Base-by-base conservation (phyloP, 2,797 vertebrate genomes). In the Picus viridis region DNA sequence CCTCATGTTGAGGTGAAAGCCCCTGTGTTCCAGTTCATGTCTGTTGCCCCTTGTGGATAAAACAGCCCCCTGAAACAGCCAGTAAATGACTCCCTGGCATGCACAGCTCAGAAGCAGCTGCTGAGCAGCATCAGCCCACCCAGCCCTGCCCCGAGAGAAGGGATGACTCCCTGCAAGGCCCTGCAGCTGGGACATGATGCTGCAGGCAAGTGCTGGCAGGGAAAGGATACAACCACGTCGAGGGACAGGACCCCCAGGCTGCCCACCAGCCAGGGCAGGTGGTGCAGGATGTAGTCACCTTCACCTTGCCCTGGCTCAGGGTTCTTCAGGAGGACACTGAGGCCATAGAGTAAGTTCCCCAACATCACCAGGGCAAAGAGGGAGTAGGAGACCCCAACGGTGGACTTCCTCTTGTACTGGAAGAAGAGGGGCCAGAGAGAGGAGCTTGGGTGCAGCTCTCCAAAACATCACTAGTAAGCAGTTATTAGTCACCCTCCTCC, bases 231-330 rank as follows among this genome's bases (percentile, higher is more conserved):
- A 0, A 98, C 12, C 18, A 98, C 30, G 18, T 99, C 99, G 0
- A 99, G 97, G 18, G 96, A 86, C 75, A 99, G 98, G 5, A 99
- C 99, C 0, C 99, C 99, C 39, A 99, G 98, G 96, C 99, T 99
- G 96, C 99, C 99, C 16, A 99, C 96, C 27, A 99, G 98, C 99
- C 99, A 99, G 53, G 99, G 99, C 59, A 99, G 95, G 96, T 99
- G 99, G 90, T 99, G 99, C 83, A 99, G 30, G 14, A 99, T 3
- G 85, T 99, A 99, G 97, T 97, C 98, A 6, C 72, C 96, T 89
- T 99, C 98, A 0, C 96, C 92, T 79, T 99, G 97, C 24, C 98
- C 98, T 0, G 8, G 58, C 6, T 99, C 98, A 0, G 99, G 99
- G 96, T 99, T 99, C 96, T 99, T 99, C 90, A 99, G 92, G 10